Evolutionary conservation across 2,888 invertebrate species (phyloP), one percentile per base, ranked within the genome.

Genomic region (Peribatodes rhomboidaria): DNA sequence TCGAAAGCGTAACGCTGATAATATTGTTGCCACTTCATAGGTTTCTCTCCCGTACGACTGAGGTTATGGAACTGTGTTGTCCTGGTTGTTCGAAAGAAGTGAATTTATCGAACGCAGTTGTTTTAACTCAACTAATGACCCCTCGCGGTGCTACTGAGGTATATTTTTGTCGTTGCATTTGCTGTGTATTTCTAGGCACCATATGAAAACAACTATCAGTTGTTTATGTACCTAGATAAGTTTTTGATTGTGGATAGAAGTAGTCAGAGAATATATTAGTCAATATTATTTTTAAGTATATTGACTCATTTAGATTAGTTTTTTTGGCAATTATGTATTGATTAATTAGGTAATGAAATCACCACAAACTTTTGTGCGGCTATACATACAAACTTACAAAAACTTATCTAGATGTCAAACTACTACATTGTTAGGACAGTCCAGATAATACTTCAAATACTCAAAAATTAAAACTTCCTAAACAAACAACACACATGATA

Each of bases 41-140:
- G 89, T 90, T 83, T 86, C 83, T 84, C 79, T 84, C 83, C 80
- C 76, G 77, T 84, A 83, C 84, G 81, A 76, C 90, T 88, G 88
- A 92, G 93, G 93, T 93, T 92, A 93, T 91, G 92, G 91, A 89
- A 85, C 83, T 83, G 80, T 88, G 87, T 85, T 88, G 88, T 85
- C 82, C 87, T 76, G 88, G 88, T 88, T 88, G 86, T 84, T 80
- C 78, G 77, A 86, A 85, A 77, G 88, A 89, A 89, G 89, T 87
- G 82, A 86, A 82, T 87, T 80, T 90, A 85, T 80, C 79, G 75
- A 80, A 85, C 79, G 84, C 82, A 82, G 83, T 79, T 73, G 75
- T 83, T 85, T 84, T 88, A 89, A 81, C 85, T 83, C 87, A 83
- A 85, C 89, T 89, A 88, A 92, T 92, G 92, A 89, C 81, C 88